Conservation (phyloP, 2,113 vertebrate genomes). For the Antigone vipio region DNA sequence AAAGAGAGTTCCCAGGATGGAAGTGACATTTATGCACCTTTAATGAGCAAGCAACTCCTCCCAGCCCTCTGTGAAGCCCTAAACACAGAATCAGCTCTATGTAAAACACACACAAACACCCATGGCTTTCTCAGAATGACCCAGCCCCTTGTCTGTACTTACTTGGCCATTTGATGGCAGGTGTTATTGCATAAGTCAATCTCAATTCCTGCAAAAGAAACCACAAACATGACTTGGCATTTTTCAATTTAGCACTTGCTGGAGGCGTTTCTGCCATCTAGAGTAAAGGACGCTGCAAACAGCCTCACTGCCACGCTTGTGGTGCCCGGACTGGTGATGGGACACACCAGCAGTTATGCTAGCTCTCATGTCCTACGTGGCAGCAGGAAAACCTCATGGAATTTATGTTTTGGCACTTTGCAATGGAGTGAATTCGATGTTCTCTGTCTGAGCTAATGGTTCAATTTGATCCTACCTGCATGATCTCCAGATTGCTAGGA, state of each 20-base stretch:
- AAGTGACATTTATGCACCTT: not conserved
- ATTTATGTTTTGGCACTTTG: not conserved
- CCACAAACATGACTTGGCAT: not conserved
- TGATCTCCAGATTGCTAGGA: not conserved
- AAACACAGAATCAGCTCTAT: not conserved
- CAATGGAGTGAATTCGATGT: not conserved
- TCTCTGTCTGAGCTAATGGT: not conserved
- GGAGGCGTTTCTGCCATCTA: not conserved
- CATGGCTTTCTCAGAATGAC: not conserved
- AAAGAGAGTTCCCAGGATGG: not conserved
- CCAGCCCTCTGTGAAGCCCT: not conserved
- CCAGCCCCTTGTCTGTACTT: slow-evolving; percentile 61
- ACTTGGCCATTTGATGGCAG: slow-evolving; percentile 88
- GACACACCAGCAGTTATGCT: not conserved
- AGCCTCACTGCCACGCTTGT: not conserved
- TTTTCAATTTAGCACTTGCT: not conserved
- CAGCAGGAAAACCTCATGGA: not conserved
- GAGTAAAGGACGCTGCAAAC: not conserved
- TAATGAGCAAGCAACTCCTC: not conserved
- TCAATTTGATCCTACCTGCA: not conserved
- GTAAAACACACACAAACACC: not conserved
- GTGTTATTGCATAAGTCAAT: slow-evolving; percentile 80
- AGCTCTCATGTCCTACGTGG: not conserved
- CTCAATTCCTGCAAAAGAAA: slow-evolving; percentile 75
- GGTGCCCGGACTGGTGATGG: not conserved